phyloP scores from a whole-genome alignment of 1,140 invertebrate species.

The Drosophila ercepeae region DNA sequence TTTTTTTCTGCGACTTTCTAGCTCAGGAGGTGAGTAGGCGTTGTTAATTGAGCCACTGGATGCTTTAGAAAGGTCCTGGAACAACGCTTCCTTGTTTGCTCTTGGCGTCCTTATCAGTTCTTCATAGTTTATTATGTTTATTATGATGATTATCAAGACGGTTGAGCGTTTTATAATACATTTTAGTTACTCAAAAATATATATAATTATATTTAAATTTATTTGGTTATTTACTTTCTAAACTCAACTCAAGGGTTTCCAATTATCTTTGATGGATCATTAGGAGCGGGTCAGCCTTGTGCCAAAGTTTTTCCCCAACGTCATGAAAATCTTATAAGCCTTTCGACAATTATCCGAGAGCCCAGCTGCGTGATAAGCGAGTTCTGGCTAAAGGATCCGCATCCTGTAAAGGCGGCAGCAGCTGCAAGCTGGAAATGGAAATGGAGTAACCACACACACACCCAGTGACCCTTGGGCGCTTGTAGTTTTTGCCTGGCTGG shows the following conservation, averaged over 20 bases:
- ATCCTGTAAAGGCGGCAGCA: constrained; percentile 30
- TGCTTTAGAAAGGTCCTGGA: constrained; percentile 4
- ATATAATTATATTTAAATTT: background rate
- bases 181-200: background rate
- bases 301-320: constrained; percentile 6
- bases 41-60: constrained; percentile 76
- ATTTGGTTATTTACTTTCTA: background rate
- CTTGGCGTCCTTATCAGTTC: background rate
- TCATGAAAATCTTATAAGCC: constrained; percentile 46
- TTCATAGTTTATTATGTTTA: background rate
- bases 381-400: constrained; percentile 28
- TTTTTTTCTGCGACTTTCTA: too few species aligned
- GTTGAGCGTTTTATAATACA: background rate
- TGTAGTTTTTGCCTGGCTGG: constrained; percentile 50
- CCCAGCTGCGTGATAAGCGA: constrained; percentile 64
- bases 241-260: constrained; percentile 12
- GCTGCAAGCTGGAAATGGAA: constrained; percentile 37
- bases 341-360: constrained; percentile 52
- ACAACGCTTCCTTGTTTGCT: constrained; percentile 9
- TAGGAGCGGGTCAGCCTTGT: constrained; percentile 25
- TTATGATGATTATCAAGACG: background rate
- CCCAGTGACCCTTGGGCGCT: constrained; percentile 45
- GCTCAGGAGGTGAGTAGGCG: constrained; percentile 21
- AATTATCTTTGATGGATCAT: constrained; percentile 47
- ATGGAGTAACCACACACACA: constrained; percentile 16